These are phyloP conservation scores for Eulacestoma nigropectus DNA, from an alignment of 2,113 vertebrate genomes.

Conservation along the genomic window DNA sequence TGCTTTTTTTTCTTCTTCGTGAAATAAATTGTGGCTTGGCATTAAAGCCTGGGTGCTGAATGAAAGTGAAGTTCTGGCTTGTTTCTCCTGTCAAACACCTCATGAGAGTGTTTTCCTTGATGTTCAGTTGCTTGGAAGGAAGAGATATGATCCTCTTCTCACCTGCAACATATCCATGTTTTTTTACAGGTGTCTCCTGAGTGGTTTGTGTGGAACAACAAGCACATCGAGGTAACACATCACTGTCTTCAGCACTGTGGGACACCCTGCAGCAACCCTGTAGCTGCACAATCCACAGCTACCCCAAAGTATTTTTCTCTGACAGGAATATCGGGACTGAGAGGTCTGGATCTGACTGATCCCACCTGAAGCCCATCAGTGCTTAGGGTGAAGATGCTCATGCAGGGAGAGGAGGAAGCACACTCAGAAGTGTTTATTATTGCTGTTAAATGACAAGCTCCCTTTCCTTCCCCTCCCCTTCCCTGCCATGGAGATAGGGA, in stretches of 20 bases:
- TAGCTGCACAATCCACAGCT: background rate
- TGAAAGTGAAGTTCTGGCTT: slow-evolving; percentile 1
- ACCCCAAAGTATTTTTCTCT: background rate
- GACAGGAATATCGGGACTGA: background rate
- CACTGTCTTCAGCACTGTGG: background rate
- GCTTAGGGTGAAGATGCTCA: background rate
- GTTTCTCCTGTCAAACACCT: slow-evolving; percentile 29
- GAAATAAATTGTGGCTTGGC: slow-evolving; percentile 3
- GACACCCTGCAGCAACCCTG: background rate
- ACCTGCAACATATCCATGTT: background rate
- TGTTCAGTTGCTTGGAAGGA: background rate
- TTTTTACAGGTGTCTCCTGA: background rate
- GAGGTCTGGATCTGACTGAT: background rate
- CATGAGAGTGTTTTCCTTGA: background rate
- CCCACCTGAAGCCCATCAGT: background rate
- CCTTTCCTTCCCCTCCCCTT: background rate
- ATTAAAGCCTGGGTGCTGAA: background rate
- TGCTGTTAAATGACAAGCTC: background rate
- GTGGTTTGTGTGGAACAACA: background rate
- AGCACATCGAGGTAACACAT: background rate
- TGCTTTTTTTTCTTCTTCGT: background rate
- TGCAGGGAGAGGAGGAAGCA: background rate
- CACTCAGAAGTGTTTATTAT: background rate
- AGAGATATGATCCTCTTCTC: background rate
- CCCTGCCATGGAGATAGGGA: background rate